Evolutionary conservation across 2,888 invertebrate genomes (phyloP).

Genomic region (Brachylomia viminalis): DNA sequence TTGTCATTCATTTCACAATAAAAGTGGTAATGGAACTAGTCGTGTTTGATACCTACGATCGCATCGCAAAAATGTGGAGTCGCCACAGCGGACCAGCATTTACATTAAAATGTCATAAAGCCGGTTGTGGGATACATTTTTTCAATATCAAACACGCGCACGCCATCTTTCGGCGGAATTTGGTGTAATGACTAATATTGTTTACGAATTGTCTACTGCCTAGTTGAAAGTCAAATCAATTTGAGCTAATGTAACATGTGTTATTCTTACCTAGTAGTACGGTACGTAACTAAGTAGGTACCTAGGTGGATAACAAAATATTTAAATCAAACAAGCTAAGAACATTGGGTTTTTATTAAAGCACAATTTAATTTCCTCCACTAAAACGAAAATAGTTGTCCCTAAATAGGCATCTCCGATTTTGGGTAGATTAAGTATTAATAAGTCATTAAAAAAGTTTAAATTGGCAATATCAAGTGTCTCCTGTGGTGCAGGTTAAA

Average conservation of each 20-base stretch:
- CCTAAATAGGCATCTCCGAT: constrained; percentile 49
- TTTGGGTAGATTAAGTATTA: constrained; percentile 49
- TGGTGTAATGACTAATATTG: constrained; percentile 31
- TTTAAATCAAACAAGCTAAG: background rate
- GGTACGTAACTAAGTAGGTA: background rate
- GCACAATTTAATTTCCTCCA: background rate
- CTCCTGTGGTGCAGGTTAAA: constrained; percentile 53
- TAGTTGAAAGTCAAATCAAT: constrained; percentile 17
- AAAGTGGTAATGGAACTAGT: constrained; percentile 58
- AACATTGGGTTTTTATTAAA: background rate
- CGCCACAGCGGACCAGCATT: constrained; percentile 58
- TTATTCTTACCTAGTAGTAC: background rate
- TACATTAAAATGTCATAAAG: constrained; percentile 71
- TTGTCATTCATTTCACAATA: constrained; percentile 52
- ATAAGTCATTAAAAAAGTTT: constrained; percentile 69
- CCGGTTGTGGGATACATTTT: constrained; percentile 64
- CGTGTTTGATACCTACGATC: constrained; percentile 52
- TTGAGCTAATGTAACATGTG: constrained; percentile 1
- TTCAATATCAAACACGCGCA: constrained; percentile 47
- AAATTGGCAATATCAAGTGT: constrained; percentile 68
- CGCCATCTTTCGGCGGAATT: constrained; percentile 62
- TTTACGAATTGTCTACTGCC: background rate
- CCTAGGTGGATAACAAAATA: constrained; percentile 1
- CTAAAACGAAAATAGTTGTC: constrained; percentile 47
- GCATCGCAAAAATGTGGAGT: constrained; percentile 60